Base-by-base conservation (phyloP, 2,113 vertebrate species). In the Corythornis vintsioides region DNA sequence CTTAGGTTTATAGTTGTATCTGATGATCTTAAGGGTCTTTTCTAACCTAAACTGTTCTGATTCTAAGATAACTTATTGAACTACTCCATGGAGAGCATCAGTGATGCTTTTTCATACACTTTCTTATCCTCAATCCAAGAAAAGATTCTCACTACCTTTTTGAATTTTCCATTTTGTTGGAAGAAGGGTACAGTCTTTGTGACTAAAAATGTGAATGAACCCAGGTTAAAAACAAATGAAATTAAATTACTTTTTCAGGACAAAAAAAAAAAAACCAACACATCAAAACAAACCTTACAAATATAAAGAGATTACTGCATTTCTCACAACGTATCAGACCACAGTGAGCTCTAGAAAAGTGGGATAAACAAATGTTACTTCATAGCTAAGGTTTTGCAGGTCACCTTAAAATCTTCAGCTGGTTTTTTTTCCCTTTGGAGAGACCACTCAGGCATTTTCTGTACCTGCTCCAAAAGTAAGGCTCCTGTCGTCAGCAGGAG, bases 181-280 rank as follows among this genome's bases (percentile, higher is more conserved):
- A 24, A 48, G 33, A 48, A 65, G 6, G 15, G 6, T 43, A 61
- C 24, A 53, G 28, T 15, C 26, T 84, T 35, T 50, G 14, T 25
- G 18, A 31, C 35, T 5, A 38, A 42, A 92, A 83, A 53, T 0
- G 1, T 24, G n/a, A 83, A 71, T 38, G 25, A 61, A 50, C 13
- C 9, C 25, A 38, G 3, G 31, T 40, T 40, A 59, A 60, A 82
- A 87, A 1, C 1, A 60, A 84, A 22, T 2, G 40, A 43, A 69
- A 52, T 11, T 12, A 48, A 38, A 63, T 50, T 6, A 18, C 0
- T 25, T 45, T 53, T 22, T n/a, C 14, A 56, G 24, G 12, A 56
- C 5, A 0, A 0, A 6, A 35, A 53, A 31, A 6, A 26, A 45
- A 25, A 55, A 38, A 15, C 9, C 48, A n/a, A n/a, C n/a, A 9